A percentile compares a stretch with the other conserved stretches of the same genome.
These are phyloP conservation scores for Gambusia affinis DNA, from an alignment of 2,113 vertebrate genomes.

Conservation along the genomic window DNA sequence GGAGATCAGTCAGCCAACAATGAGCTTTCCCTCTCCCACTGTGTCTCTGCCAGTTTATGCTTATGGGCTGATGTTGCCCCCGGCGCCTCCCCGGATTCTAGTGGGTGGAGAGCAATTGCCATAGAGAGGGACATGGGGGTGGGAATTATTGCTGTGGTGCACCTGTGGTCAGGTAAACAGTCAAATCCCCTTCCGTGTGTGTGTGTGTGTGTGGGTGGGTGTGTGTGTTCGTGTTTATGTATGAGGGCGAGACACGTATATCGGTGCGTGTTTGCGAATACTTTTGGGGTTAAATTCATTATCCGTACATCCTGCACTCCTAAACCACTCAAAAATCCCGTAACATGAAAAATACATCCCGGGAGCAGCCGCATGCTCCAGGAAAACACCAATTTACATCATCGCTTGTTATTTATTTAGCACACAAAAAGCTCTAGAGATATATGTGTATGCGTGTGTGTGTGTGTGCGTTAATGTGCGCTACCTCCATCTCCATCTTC, in stretches of 20 bases:
- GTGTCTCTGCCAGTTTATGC: slow-evolving; percentile 49
- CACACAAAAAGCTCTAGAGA: slow-evolving; percentile 55
- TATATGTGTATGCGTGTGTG: slow-evolving; percentile 41
- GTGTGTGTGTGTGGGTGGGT: neutral
- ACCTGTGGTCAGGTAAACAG: slow-evolving; percentile 68
- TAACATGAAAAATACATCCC: slow-evolving; percentile 77
- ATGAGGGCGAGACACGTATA: slow-evolving; percentile 18
- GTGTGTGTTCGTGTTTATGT: neutral
- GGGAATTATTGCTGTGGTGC: slow-evolving; percentile 41
- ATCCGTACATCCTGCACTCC: slow-evolving; percentile 44
- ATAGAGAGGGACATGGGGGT: slow-evolving; percentile 19
- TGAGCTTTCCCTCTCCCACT: slow-evolving; percentile 61
- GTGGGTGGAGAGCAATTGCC: slow-evolving; percentile 47
- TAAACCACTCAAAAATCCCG: slow-evolving; percentile 71
- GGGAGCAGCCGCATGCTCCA: slow-evolving; percentile 65
- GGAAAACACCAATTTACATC: slow-evolving; percentile 75
- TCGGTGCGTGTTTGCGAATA: slow-evolving; percentile 21
- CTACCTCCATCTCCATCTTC: slow-evolving; percentile 40
- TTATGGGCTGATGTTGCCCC: slow-evolving; percentile 60
- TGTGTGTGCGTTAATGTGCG: slow-evolving; percentile 35
- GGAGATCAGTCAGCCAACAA: slow-evolving; percentile 74
- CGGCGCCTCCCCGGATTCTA: slow-evolving; percentile 47
- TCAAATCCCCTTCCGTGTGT: slow-evolving; percentile 6
- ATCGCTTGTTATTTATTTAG: slow-evolving; percentile 75
- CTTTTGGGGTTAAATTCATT: slow-evolving; percentile 61